These are phyloP conservation scores for Caenorhabditis wallacei DNA, from an alignment of 2,888 invertebrate genomes.

Conservation along the genomic window DNA sequence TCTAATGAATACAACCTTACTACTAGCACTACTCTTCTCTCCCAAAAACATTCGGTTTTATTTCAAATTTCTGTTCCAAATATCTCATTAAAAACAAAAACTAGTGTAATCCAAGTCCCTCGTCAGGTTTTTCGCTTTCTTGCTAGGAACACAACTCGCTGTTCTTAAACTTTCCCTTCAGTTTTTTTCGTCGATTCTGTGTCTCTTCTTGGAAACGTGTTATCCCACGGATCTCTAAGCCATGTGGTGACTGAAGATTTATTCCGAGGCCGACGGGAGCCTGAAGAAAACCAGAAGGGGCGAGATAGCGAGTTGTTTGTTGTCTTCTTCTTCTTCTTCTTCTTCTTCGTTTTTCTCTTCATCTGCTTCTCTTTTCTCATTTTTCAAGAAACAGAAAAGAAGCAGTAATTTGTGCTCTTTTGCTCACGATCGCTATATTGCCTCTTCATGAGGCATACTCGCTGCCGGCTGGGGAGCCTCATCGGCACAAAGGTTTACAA, in stretches of 20 bases:
- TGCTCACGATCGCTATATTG: constrained; percentile 40
- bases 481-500: constrained; percentile 58
- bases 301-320: constrained; percentile 47
- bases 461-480: constrained; percentile 30
- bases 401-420: constrained; percentile 62
- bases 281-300: constrained; percentile 17
- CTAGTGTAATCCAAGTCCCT: constrained; percentile 30
- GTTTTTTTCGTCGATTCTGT: constrained; percentile 9
- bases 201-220: constrained; percentile 26
- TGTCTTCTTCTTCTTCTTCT: constrained; percentile 41
- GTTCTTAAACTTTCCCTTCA: constrained; percentile 51
- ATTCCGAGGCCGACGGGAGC: constrained; percentile 48
- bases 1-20: too few species aligned
- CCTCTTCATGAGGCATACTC: constrained; percentile 54
- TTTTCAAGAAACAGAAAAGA: constrained; percentile 39
- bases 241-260: constrained; percentile 63
- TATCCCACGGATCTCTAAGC: constrained; percentile 36
- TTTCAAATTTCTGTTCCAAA: constrained; percentile 20
- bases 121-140: not conserved
- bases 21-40: not conserved
- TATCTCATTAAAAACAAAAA: constrained; percentile 46
- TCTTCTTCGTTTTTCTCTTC: constrained; percentile 20
- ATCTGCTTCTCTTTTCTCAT: constrained; percentile 15
- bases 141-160: constrained; percentile 50
- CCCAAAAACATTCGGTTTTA: not conserved